Evolutionary conservation across 1,140 invertebrate genomes (phyloP).

Genomic region (Penaeus japonicus): DNA sequence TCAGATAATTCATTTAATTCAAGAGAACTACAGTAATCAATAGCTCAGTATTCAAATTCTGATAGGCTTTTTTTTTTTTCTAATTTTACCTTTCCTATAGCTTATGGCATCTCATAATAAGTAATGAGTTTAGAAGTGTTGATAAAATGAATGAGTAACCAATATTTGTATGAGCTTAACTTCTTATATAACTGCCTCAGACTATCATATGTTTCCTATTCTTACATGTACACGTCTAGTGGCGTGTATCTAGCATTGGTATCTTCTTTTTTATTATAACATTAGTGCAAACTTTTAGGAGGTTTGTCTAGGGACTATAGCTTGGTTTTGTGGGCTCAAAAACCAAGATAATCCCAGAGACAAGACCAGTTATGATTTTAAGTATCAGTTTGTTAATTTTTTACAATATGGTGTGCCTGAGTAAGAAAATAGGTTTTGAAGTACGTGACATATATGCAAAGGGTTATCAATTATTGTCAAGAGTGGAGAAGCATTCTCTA

Average conservation of each 20-base stretch:
- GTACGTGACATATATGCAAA: slow-evolving; percentile 26
- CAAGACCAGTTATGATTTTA: slow-evolving; percentile 7
- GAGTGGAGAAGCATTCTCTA: background rate
- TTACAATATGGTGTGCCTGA: slow-evolving; percentile 31
- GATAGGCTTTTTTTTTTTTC: background rate
- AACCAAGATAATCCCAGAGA: slow-evolving; percentile 4
- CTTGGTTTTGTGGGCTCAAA: slow-evolving; percentile 34
- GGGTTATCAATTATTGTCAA: slow-evolving; percentile 16
- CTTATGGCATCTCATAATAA: slow-evolving; percentile 1
- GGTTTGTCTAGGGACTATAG: background rate
- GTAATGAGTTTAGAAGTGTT: slow-evolving; percentile 8
- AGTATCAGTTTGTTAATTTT: slow-evolving; percentile 5
- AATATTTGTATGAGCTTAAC: slow-evolving; percentile 44
- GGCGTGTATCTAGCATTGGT: slow-evolving; percentile 13
- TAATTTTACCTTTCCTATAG: background rate
- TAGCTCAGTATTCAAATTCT: background rate
- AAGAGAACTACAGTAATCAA: background rate
- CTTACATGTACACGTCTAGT: background rate
- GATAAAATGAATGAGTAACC: slow-evolving; percentile 20
- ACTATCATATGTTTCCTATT: slow-evolving; percentile 31
- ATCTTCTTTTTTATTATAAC: slow-evolving; percentile 32
- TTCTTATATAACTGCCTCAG: slow-evolving; percentile 44
- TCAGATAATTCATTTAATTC: slow-evolving; percentile 17
- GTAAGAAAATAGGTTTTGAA: slow-evolving; percentile 3
- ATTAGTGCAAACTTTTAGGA: slow-evolving; percentile 37